Evolutionary conservation across 2,888 invertebrate species (phyloP).

Genomic region (Autographa gamma): DNA sequence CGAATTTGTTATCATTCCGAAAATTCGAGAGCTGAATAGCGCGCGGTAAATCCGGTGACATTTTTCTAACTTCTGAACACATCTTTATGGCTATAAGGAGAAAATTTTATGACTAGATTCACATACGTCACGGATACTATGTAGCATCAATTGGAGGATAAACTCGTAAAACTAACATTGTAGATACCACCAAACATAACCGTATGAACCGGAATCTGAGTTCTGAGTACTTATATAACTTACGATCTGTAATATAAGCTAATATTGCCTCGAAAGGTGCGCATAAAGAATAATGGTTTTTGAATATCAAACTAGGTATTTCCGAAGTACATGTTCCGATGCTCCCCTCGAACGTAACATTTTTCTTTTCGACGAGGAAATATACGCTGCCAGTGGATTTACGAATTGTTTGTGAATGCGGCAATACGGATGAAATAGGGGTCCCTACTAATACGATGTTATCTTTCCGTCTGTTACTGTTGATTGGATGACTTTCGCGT

Average conservation of each 20-base stretch:
- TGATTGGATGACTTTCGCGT: conserved; percentile 52
- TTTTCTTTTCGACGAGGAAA: conserved; percentile 65
- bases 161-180: conserved; percentile 42
- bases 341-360: conserved; percentile 65
- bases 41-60: conserved; percentile 20
- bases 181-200: conserved; percentile 40
- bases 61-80: conserved; percentile 15
- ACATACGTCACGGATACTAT: conserved; percentile 34
- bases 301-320: conserved; percentile 65
- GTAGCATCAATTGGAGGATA: conserved; percentile 25
- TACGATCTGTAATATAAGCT: conserved; percentile 62
- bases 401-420: conserved; percentile 60
- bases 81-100: conserved; percentile 26
- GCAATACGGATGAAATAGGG: conserved; percentile 45
- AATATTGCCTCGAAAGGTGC: conserved; percentile 59
- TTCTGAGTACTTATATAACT: conserved; percentile 42
- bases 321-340: conserved; percentile 59
- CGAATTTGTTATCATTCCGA: conserved; percentile 33
- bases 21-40: conserved; percentile 43
- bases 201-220: conserved; percentile 29
- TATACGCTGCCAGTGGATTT: conserved; percentile 55
- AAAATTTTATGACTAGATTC: conserved; percentile 25
- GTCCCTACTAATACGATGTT: conserved; percentile 35
- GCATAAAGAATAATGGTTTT: conserved; percentile 64
- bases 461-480: conserved; percentile 36